Evolutionary conservation across 2,113 vertebrate species (phyloP).

Genomic region (Stigmatopora argus): DNA sequence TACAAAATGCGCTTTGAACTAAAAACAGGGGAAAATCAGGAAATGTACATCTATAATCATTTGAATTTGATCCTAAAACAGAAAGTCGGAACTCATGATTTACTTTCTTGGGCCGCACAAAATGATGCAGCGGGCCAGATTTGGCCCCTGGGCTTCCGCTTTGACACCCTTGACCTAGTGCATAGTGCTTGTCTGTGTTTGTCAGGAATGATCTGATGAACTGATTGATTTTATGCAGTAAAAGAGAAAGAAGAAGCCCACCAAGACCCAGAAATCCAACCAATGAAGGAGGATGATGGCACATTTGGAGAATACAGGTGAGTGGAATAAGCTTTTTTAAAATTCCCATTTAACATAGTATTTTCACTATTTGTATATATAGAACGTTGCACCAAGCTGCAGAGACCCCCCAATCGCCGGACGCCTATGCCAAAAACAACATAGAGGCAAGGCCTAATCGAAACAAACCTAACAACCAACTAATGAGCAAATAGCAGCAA

Average conservation of each 20-base stretch:
- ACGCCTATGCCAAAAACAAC: conserved; percentile 46
- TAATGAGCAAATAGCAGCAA: conserved; percentile 14
- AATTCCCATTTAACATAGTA: neutral
- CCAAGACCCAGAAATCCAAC: conserved; percentile 94
- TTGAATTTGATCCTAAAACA: too few relatives aligned
- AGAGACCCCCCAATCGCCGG: conserved; percentile 41
- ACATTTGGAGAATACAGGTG: conserved; percentile 98
- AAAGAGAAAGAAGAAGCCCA: conserved; percentile 98
- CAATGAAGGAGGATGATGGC: conserved; percentile 97
- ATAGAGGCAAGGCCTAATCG: conserved; percentile 48
- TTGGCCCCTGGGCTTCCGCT: too few relatives aligned
- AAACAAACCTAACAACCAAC: conserved; percentile 8
- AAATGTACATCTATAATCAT: too few relatives aligned
- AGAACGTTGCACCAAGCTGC: conserved; percentile 52
- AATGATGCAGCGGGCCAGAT: too few relatives aligned
- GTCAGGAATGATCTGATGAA: too few relatives aligned
- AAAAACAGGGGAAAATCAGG: too few relatives aligned
- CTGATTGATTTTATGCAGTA: conserved; percentile 63
- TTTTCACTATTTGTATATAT: conserved; percentile 42
- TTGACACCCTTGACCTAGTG: too few relatives aligned
- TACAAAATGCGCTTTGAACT: too few relatives aligned
- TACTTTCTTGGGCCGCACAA: too few relatives aligned
- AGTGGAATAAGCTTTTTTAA: conserved; percentile 32
- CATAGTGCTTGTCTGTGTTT: too few relatives aligned
- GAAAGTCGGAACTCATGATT: too few relatives aligned